Conservation (phyloP, 2,888 invertebrate genomes). For the Tipula helvola region DNA sequence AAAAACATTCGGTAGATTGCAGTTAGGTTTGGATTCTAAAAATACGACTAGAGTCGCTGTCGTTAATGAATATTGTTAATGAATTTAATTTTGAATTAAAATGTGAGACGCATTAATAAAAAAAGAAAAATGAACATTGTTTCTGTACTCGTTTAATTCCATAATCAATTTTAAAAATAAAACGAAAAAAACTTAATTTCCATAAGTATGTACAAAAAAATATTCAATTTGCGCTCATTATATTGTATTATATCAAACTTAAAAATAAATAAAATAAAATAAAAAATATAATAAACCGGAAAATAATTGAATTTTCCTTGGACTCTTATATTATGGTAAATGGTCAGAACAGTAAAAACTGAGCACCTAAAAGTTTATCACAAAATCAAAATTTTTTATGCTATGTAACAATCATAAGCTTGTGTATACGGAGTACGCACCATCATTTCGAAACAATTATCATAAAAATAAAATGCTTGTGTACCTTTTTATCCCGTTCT, state of each 20-base stretch:
- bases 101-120: not conserved
- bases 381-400: not conserved
- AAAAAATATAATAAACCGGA: not conserved
- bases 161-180: not conserved
- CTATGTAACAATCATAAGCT: not conserved
- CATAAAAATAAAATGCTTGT: not conserved
- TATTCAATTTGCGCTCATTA: not conserved
- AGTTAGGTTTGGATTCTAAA: too few species aligned
- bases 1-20: too few species aligned
- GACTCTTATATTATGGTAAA: not conserved
- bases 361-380: not conserved
- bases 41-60: not conserved
- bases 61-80: not conserved
- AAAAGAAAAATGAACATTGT: not conserved
- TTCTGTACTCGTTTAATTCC: not conserved
- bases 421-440: not conserved
- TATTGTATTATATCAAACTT: not conserved
- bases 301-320: not conserved
- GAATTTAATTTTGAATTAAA: not conserved
- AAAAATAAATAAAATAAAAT: not conserved
- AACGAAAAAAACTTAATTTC: not conserved
- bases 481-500: not conserved
- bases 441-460: not conserved
- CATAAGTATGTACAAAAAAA: not conserved
- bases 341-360: not conserved